Conservation (phyloP, 2,113 vertebrate genomes). For the pig (Sus scrofa) region DNA sequence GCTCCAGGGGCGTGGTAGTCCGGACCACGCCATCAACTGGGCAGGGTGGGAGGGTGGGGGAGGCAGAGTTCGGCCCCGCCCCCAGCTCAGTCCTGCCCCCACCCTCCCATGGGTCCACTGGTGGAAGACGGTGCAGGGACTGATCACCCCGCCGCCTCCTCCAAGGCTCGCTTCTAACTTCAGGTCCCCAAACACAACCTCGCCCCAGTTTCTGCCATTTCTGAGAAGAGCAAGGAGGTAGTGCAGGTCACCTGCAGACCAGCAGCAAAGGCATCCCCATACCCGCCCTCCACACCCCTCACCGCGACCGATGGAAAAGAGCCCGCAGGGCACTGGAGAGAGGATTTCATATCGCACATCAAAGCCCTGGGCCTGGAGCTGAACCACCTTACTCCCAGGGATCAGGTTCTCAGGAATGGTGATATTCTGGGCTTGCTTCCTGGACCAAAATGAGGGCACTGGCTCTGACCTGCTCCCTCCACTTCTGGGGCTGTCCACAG, state of each 20-base stretch:
- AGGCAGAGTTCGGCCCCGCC: not conserved
- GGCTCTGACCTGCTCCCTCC: not conserved
- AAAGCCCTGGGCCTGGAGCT: conserved; percentile 77
- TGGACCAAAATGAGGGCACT: conserved; percentile 2
- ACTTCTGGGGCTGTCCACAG: not conserved
- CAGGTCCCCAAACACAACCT: not conserved
- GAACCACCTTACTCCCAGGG: conserved; percentile 77
- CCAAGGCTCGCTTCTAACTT: not conserved
- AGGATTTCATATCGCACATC: conserved; percentile 84
- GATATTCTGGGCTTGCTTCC: conserved; percentile 63
- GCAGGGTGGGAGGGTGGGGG: not conserved
- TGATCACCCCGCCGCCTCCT: not conserved
- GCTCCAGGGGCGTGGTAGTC: conserved; percentile 78
- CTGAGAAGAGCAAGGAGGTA: not conserved
- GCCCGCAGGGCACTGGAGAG: fast-evolving
- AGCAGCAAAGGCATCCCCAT: not conserved
- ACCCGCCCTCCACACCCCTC: not conserved
- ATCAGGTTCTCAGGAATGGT: conserved; percentile 63
- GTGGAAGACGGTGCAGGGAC: fast-evolving
- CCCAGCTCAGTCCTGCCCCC: not conserved
- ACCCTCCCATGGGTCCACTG: not conserved
- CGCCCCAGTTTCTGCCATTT: not conserved
- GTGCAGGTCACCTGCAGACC: not conserved
- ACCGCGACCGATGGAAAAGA: conserved; percentile 83
- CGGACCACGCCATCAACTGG: conserved; percentile 84